phyloP scores from a whole-genome alignment of 2,113 vertebrate species.

The Bujurquina vittata region DNA sequence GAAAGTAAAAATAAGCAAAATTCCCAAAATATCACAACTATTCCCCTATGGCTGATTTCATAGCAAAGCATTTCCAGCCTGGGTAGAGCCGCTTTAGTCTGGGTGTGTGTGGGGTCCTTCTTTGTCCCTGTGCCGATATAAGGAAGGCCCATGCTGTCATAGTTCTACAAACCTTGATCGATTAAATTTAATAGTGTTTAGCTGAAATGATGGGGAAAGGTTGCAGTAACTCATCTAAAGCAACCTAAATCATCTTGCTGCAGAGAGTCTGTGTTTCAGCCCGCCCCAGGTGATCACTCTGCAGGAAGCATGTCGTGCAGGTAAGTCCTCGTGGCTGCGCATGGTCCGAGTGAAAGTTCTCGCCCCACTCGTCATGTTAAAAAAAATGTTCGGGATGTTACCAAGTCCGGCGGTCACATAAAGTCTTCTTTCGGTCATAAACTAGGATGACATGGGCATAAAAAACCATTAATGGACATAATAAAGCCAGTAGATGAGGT shows the following conservation, averaged over 20 bases:
- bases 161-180: neutral
- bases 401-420: conserved; percentile 11
- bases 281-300: conserved; percentile 76
- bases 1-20: neutral
- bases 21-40: neutral
- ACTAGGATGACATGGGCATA: conserved; percentile 26
- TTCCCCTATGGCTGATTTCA: neutral
- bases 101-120: neutral
- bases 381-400: conserved; percentile 30
- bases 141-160: neutral
- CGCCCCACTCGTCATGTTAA: conserved; percentile 13
- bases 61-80: neutral
- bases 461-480: conserved; percentile 92
- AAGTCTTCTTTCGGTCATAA: conserved; percentile 39
- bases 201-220: conserved; percentile 2
- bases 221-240: neutral
- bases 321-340: conserved; percentile 16
- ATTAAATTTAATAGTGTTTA: conserved; percentile 13
- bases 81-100: conserved; percentile 9
- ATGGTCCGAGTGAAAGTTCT: neutral
- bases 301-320: conserved; percentile 58
- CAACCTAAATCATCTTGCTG: neutral
- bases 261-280: conserved; percentile 17
- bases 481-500: conserved; percentile 99
- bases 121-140: neutral